phyloP scores from a whole-genome alignment of 2,888 invertebrate genomes.

The Petrolisthes manimaculis region DNA sequence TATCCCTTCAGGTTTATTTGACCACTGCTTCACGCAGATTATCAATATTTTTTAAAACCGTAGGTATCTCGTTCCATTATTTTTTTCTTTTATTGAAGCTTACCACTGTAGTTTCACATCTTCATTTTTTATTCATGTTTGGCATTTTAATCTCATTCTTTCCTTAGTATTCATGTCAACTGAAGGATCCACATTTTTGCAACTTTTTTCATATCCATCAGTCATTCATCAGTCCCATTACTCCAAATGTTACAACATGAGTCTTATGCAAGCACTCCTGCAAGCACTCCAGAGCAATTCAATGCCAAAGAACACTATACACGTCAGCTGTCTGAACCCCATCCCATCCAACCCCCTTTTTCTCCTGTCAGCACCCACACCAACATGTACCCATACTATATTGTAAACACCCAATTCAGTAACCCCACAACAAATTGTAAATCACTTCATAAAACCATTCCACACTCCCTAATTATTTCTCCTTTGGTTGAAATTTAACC shows the following conservation, averaged over 20 bases:
- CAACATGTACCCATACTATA: too few relatives aligned
- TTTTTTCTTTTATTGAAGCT: neutral
- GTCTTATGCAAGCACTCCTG: neutral
- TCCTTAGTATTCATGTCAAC: neutral
- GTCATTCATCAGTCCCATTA: neutral
- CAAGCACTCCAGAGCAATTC: slow-evolving; percentile 1
- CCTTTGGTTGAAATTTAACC: too few relatives aligned
- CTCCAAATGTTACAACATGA: neutral
- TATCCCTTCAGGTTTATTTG: neutral
- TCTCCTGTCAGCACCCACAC: too few relatives aligned
- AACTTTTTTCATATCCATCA: neutral
- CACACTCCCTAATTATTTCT: too few relatives aligned
- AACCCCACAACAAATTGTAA: too few relatives aligned
- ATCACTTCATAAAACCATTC: too few relatives aligned
- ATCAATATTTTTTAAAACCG: neutral
- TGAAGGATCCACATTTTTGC: neutral
- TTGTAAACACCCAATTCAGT: too few relatives aligned
- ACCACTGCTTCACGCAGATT: neutral
- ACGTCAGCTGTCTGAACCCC: neutral
- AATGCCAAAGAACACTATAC: slow-evolving; percentile 16
- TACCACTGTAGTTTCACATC: neutral
- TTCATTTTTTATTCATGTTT: neutral
- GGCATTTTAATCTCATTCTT: neutral
- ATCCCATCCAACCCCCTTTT: too few relatives aligned
- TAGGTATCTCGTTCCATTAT: neutral